phyloP scores from a whole-genome alignment of 2,113 vertebrate species.

The Myrmophylax atrothorax region DNA sequence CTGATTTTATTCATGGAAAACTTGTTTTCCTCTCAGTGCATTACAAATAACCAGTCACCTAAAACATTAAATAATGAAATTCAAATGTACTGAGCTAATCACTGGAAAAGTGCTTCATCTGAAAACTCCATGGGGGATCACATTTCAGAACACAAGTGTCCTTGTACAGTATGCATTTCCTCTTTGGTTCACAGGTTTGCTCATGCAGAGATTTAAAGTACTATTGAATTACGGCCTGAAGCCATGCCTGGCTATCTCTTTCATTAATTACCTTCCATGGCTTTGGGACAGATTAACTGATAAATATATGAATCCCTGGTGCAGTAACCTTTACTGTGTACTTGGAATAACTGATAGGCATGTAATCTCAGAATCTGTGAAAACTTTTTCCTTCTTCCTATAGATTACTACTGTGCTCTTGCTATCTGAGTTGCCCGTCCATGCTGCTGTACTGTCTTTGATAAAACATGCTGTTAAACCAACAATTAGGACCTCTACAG shows the following conservation, averaged over 20 bases:
- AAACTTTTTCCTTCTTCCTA: background rate
- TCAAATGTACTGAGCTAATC: conserved; percentile 60
- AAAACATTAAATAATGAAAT: conserved; percentile 64
- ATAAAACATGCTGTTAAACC: background rate
- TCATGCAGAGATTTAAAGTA: conserved; percentile 55
- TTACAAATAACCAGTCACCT: conserved; percentile 51
- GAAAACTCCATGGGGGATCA: conserved; percentile 27
- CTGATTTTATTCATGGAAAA: conserved; percentile 54
- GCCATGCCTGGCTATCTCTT: conserved; percentile 58
- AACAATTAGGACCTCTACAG: background rate
- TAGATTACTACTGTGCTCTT: background rate
- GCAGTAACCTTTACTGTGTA: conserved; percentile 27
- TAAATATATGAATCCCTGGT: conserved; percentile 39
- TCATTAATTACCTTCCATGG: conserved; percentile 64
- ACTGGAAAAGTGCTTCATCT: conserved; percentile 59
- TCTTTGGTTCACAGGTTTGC: conserved; percentile 53
- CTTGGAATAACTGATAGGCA: conserved; percentile 15
- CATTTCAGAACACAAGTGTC: conserved; percentile 59
- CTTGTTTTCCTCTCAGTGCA: conserved; percentile 13
- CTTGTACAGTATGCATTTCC: conserved; percentile 58
- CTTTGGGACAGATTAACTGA: conserved; percentile 65
- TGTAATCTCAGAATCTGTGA: conserved; percentile 1
- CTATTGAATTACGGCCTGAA: conserved; percentile 67
- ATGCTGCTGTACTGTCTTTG: background rate
- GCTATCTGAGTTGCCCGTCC: background rate